Evolutionary conservation across 2,113 vertebrate species (phyloP).

Genomic region (Actenoides hombroni): DNA sequence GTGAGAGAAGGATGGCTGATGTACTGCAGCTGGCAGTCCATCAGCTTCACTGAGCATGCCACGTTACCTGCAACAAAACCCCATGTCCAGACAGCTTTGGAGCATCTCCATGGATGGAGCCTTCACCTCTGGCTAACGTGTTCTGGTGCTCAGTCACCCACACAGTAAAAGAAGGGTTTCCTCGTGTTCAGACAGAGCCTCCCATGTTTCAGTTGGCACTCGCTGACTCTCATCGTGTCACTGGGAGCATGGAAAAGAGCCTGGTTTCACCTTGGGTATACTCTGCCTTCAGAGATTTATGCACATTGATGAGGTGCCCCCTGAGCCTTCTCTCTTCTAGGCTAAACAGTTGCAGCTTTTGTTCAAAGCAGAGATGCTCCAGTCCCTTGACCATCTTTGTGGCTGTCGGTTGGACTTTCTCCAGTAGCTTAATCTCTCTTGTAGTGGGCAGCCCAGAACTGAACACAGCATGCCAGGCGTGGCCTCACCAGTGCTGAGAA

Average conservation of each 20-base stretch:
- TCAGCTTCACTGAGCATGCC: not conserved
- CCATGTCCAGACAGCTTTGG: not conserved
- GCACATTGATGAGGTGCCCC: too few species aligned
- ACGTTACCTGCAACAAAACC: not conserved
- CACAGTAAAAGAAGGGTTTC: not conserved
- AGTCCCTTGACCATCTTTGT: not conserved
- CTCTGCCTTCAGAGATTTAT: not conserved
- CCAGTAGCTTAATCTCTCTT: not conserved
- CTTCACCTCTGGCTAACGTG: not conserved
- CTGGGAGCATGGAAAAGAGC: not conserved
- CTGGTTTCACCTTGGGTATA: not conserved
- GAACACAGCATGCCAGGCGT: rapidly evolving
- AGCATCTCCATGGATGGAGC: not conserved
- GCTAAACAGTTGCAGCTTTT: not conserved
- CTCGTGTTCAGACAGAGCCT: not conserved
- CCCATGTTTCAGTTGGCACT: not conserved
- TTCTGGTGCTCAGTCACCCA: not conserved
- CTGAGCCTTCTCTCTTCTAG: not conserved
- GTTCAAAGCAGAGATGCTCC: not conserved
- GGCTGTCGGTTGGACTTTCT: not conserved
- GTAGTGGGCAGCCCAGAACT: not conserved
- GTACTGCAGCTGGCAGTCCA: not conserved
- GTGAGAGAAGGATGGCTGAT: not conserved
- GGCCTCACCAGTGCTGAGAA: not conserved
- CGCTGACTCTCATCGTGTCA: not conserved